Evolutionary conservation across 2,113 vertebrate genomes (phyloP).

Genomic region (Saimiri boliviensis): DNA sequence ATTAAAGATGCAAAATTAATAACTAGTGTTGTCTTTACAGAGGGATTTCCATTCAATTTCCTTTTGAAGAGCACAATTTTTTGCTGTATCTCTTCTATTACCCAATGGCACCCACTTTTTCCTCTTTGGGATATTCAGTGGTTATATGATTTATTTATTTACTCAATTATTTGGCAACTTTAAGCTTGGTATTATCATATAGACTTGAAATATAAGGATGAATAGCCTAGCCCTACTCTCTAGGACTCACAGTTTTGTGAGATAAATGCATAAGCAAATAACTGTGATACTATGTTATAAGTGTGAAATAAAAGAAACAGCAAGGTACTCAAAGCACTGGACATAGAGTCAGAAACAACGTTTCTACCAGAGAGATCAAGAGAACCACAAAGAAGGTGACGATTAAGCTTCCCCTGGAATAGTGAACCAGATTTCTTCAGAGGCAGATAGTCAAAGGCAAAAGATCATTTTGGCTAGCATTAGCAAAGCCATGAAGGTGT

Average conservation of each 20-base stretch:
- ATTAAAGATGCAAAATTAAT: neutral
- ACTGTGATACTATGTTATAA: neutral
- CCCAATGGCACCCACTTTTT: neutral
- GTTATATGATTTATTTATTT: neutral
- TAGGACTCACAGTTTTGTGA: neutral
- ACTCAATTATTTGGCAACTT: neutral
- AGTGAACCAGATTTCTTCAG: neutral
- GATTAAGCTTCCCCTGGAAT: neutral
- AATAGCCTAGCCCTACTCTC: neutral
- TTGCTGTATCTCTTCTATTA: neutral
- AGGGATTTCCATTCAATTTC: neutral
- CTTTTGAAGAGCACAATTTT: neutral
- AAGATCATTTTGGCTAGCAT: neutral
- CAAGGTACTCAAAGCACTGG: neutral
- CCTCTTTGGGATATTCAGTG: neutral
- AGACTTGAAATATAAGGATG: neutral
- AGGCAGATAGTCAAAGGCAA: neutral
- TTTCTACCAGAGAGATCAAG: constrained; percentile 11
- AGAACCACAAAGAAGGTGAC: neutral
- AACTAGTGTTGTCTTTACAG: neutral
- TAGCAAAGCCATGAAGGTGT: neutral
- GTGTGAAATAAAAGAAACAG: neutral
- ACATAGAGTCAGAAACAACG: neutral
- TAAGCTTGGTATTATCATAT: neutral
- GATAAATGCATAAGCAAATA: neutral